A percentile compares a stretch with the other conserved stretches of the same genome.
Conservation (phyloP, 1,140 invertebrate genomes). For the Caerostris darwini region DNA sequence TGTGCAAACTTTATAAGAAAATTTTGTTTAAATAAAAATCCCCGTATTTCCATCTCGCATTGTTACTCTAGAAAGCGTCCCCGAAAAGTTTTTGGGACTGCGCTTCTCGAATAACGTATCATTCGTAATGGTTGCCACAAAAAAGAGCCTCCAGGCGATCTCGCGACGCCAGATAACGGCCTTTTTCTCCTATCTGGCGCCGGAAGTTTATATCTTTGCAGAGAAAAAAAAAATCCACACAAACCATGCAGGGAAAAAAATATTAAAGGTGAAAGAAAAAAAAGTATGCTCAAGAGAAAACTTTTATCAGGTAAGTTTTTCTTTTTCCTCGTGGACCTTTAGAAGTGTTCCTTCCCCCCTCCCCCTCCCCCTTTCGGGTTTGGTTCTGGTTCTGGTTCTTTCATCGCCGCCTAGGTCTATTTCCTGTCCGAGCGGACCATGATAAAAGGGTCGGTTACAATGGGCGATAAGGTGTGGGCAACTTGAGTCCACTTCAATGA, state of each 20-base stretch:
- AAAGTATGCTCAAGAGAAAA: constrained; percentile 50
- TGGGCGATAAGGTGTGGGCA: constrained; percentile 55
- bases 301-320: constrained; percentile 70
- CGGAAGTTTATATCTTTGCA: neutral
- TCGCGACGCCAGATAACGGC: constrained; percentile 47
- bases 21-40: constrained; percentile 32
- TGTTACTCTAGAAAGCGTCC: constrained; percentile 13
- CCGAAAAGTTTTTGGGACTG: constrained; percentile 1
- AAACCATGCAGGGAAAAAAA: neutral
- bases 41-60: constrained; percentile 38
- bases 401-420: constrained; percentile 60
- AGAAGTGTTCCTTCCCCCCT: constrained; percentile 1
- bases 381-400: constrained; percentile 49
- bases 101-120: constrained; percentile 59
- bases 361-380: neutral
- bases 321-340: neutral
- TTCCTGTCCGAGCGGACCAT: constrained; percentile 57
- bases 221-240: neutral
- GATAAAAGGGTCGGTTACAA: constrained; percentile 49
- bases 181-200: constrained; percentile 68
- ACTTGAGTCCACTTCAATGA: constrained; percentile 37
- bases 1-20: constrained; percentile 38
- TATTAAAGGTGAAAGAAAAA: too few species aligned
- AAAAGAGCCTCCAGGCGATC: neutral
- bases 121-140: constrained; percentile 66